phyloP scores from a whole-genome alignment of 2,888 invertebrate genomes.

The Synergus gifuensis region DNA sequence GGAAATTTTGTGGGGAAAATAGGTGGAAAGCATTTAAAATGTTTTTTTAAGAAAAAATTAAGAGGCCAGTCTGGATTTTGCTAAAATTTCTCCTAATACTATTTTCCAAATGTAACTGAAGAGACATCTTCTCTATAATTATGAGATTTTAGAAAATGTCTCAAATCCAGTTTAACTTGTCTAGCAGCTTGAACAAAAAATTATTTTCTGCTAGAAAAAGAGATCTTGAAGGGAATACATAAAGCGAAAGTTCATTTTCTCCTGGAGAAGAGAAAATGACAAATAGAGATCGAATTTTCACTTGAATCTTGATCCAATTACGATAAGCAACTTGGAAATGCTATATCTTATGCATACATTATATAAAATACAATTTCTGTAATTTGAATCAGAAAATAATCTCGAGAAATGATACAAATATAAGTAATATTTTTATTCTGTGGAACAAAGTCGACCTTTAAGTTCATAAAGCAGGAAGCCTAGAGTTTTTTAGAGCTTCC shows the following conservation, averaged over 20 bases:
- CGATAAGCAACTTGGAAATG: not conserved
- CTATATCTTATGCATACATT: not conserved
- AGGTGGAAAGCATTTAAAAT: too few species aligned
- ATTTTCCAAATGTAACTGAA: not conserved
- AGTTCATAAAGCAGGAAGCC: constrained; percentile 12
- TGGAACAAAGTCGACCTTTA: not conserved
- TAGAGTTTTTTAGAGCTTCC: constrained; percentile 17
- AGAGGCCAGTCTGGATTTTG: too few species aligned
- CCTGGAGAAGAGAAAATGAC: constrained; percentile 19
- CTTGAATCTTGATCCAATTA: not conserved
- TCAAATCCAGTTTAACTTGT: not conserved
- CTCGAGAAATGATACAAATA: not conserved
- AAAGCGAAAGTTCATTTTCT: constrained; percentile 28
- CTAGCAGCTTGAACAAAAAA: not conserved
- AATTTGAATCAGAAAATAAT: not conserved
- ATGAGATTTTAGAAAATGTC: not conserved
- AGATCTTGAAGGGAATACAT: not conserved
- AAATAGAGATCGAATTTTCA: constrained; percentile 14
- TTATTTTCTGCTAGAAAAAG: not conserved
- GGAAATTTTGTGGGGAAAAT: not conserved
- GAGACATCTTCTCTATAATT: not conserved
- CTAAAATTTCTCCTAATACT: not conserved
- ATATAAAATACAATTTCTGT: not conserved
- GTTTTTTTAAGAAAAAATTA: too few species aligned
- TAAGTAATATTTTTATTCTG: not conserved